Conservation (phyloP, 2,888 invertebrate species). For the Dryobota labecula region DNA sequence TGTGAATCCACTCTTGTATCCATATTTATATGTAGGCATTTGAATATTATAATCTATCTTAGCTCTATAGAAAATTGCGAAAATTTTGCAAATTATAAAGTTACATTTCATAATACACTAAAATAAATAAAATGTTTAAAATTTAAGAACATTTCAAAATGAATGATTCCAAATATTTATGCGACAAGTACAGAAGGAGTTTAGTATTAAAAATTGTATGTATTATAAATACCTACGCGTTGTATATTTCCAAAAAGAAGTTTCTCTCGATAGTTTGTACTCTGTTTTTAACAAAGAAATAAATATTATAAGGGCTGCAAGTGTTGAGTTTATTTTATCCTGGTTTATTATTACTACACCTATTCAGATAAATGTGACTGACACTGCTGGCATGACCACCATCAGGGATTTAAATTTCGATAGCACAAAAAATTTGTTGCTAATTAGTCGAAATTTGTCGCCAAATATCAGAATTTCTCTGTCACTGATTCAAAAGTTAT, state of each 20-base stretch:
- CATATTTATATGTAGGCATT: constrained; percentile 7
- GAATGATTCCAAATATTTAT: background rate
- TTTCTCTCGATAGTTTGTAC: constrained; percentile 70
- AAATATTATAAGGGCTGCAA: constrained; percentile 69
- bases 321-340: constrained; percentile 38
- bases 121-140: background rate
- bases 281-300: constrained; percentile 72
- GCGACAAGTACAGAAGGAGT: constrained; percentile 43
- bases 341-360: background rate
- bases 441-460: too few species aligned
- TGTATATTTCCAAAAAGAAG: constrained; percentile 66
- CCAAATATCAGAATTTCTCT: too few species aligned
- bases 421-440: too few species aligned
- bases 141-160: background rate
- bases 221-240: constrained; percentile 64
- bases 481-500: too few species aligned
- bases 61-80: background rate
- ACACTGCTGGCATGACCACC: too few species aligned
- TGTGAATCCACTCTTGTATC: background rate
- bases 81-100: background rate
- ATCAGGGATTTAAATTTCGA: too few species aligned
- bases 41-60: background rate
- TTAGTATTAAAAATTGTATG: constrained; percentile 40
- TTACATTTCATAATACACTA: background rate
- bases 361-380: too few species aligned